Evolutionary conservation across 2,113 vertebrate species (phyloP), one percentile per base, ranked within the genome.

Genomic region (Hypocryptadius cinnamomeus): DNA sequence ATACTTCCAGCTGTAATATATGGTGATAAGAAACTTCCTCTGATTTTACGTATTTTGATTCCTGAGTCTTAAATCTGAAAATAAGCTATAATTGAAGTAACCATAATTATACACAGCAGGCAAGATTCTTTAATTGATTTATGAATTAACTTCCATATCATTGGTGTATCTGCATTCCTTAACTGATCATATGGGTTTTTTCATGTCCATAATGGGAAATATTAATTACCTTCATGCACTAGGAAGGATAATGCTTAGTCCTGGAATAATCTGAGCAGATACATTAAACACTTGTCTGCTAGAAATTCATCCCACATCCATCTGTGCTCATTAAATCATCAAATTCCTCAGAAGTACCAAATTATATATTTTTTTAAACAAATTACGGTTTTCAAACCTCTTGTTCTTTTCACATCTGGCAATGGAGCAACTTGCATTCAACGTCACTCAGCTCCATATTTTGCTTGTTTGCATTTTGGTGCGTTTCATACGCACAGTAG

Each of bases 341-440:
- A 94, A 94, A 97, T 96, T 92, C 92, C 90, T 97, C 96, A 93
- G 94, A 96, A 97, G 95, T 91, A 96, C 85, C 91, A 94, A 95
- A 97, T 97, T 87, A 92, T 88, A n/a, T 94, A 79, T 95, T 96
- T 90, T 93, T 82, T 76, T 1, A 88, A 95, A 96, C 89, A 97
- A 96, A 96, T 96, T 96, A 93, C 1, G 14, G 79, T 95, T 97
- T 97, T 94, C 68, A 96, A 95, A 74, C 90, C 85, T 65, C 96
- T 97, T 98, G 89, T 96, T 95, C 97, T 95, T 94, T 91, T 95
- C 94, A 95, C 95, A 97, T 97, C 97, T 97, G 96, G 96, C 85
- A 90, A 6, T 31, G 54, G 76, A 92, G 59, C 51, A 79, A 82
- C 68, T 92, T 31, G 13, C 53, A 50, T 78, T 93, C 71, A 84